A percentile compares a stretch with the other conserved stretches of the same genome.
Evolutionary conservation across 2,888 invertebrate genomes (phyloP).

Genomic region (Brenthis hecate): DNA sequence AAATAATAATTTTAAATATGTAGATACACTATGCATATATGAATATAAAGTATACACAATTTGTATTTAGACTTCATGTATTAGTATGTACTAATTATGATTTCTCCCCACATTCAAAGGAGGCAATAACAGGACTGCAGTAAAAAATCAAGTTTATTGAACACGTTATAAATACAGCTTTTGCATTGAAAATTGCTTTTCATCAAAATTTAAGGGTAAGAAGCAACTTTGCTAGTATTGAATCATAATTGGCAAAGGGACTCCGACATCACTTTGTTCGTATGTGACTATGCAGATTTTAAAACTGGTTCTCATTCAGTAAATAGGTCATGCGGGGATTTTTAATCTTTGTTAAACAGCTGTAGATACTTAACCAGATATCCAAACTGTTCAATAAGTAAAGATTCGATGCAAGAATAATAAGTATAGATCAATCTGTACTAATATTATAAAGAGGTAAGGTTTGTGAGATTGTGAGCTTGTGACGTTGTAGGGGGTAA

Average conservation of each 20-base stretch:
- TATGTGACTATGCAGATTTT: background rate
- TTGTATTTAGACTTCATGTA: too few species aligned
- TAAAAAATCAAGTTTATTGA: constrained; percentile 1
- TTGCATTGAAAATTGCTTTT: too few species aligned
- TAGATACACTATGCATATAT: too few species aligned
- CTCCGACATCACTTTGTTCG: background rate
- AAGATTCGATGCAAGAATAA: too few species aligned
- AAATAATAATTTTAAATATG: too few species aligned
- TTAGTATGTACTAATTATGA: too few species aligned
- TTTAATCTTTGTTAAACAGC: background rate
- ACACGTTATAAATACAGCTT: background rate
- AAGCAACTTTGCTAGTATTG: background rate
- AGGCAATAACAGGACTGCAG: background rate
- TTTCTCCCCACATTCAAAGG: too few species aligned
- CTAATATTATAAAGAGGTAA: too few species aligned
- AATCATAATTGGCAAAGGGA: background rate
- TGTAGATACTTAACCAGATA: constrained; percentile 1
- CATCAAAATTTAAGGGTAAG: background rate
- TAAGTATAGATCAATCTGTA: too few species aligned
- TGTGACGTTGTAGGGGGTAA: too few species aligned
- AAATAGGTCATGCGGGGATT: constrained; percentile 8
- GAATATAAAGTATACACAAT: too few species aligned
- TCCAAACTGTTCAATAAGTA: background rate
- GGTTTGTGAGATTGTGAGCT: too few species aligned
- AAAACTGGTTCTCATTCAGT: background rate